Conservation (phyloP, 2,113 vertebrate genomes). For the Tringa solitaria region DNA sequence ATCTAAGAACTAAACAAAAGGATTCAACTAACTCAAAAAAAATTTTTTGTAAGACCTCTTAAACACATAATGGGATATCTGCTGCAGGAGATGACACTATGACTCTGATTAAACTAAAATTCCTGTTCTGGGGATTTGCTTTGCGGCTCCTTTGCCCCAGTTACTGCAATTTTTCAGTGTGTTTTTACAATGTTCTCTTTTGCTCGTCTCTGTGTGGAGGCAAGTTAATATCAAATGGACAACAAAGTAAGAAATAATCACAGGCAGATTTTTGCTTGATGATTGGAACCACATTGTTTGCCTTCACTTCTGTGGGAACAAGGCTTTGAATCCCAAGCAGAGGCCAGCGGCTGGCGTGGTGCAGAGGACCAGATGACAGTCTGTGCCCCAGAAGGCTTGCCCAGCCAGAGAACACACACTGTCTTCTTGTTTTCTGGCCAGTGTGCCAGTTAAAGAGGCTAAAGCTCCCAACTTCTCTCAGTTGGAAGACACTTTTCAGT, state of each 20-base stretch:
- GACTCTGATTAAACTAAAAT: neutral
- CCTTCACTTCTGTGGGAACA: neutral
- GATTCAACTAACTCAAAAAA: neutral
- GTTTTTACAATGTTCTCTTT: neutral
- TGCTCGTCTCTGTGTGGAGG: neutral
- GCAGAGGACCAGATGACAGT: neutral
- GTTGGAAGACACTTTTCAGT: neutral
- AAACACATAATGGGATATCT: neutral
- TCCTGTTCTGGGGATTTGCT: neutral
- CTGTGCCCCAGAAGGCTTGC: neutral
- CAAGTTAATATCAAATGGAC: neutral
- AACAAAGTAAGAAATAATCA: neutral
- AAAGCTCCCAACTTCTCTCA: neutral
- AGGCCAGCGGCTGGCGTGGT: neutral
- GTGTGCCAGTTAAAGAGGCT: neutral
- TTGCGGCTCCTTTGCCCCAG: neutral
- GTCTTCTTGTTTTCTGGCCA: neutral
- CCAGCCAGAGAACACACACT: neutral
- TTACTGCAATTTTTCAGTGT: neutral
- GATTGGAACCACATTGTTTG: neutral
- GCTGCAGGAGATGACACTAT: neutral
- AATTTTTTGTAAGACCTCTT: neutral
- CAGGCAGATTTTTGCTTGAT: neutral
- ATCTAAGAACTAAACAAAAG: neutral
- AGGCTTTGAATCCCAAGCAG: neutral